phyloP scores from a whole-genome alignment of 2,797 vertebrate species.

The Enteromius radiatus region DNA sequence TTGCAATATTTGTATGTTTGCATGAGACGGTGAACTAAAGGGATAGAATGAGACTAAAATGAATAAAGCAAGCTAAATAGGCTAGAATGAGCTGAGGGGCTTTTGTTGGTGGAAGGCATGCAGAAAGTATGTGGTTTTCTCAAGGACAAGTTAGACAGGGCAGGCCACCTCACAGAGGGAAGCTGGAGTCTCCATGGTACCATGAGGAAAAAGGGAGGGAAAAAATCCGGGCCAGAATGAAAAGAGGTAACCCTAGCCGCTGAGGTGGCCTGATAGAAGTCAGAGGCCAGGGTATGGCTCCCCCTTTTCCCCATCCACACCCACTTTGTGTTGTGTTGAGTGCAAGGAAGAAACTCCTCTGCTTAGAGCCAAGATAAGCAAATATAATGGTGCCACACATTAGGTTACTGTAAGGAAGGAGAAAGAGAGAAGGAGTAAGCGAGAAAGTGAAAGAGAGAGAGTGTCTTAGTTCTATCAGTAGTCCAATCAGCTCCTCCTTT shows the following conservation, averaged over 20 bases:
- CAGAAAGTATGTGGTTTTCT: conserved; percentile 70
- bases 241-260: conserved; percentile 72
- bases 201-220: conserved; percentile 61
- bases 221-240: conserved; percentile 67
- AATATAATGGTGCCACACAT: conserved; percentile 64
- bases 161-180: conserved; percentile 60
- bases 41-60: not conserved
- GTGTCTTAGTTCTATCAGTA: conserved; percentile 49
- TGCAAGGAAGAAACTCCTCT: conserved; percentile 56
- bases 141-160: conserved; percentile 67
- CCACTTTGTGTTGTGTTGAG: conserved; percentile 56
- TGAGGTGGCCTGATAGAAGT: conserved; percentile 72
- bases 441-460: conserved; percentile 51
- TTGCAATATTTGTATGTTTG: not conserved
- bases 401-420: conserved; percentile 56
- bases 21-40: conserved; percentile 10
- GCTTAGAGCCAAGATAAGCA: conserved; percentile 61
- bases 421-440: conserved; percentile 41
- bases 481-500: conserved; percentile 54
- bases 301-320: conserved; percentile 56
- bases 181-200: conserved; percentile 68
- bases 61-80: conserved; percentile 7
- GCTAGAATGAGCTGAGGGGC: conserved; percentile 54
- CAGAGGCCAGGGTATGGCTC: conserved; percentile 52
- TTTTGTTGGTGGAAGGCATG: conserved; percentile 63